These are phyloP conservation scores for Paratrypauchen microcephalus DNA, from an alignment of 2,797 vertebrate genomes.

Conservation along the genomic window DNA sequence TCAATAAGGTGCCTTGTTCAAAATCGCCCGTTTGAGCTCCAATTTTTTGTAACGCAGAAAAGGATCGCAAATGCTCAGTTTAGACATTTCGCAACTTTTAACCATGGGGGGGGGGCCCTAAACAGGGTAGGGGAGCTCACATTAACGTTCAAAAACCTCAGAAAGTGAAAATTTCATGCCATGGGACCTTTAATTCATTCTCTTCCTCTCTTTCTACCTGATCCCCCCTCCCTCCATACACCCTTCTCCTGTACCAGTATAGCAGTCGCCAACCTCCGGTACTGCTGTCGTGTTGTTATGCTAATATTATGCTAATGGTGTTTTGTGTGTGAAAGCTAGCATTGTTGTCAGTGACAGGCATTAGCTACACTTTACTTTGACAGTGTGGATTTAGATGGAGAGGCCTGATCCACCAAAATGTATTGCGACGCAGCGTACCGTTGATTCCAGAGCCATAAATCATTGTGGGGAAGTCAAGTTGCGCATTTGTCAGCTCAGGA, in stretches of 20 bases:
- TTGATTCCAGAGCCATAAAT: conserved; percentile 53
- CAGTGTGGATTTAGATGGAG: conserved; percentile 47
- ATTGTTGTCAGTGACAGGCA: conserved; percentile 44
- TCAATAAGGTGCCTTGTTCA: too few relatives aligned
- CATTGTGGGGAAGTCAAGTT: conserved; percentile 51
- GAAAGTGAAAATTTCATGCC: too few relatives aligned
- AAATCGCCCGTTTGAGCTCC: too few relatives aligned
- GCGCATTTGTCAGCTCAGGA: conserved; percentile 47
- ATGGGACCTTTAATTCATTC: too few relatives aligned
- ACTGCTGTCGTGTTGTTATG: conserved; percentile 15
- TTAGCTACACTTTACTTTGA: conserved; percentile 49
- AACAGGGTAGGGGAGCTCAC: too few relatives aligned
- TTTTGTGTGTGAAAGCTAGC: conserved; percentile 21
- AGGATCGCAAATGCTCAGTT: too few relatives aligned
- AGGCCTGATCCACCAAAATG: conserved; percentile 43
- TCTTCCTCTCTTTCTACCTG: background rate
- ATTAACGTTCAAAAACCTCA: too few relatives aligned
- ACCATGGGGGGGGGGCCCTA: too few relatives aligned
- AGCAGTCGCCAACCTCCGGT: conserved; percentile 39
- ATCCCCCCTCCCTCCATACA: too few relatives aligned
- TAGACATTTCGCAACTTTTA: too few relatives aligned
- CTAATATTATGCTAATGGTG: conserved; percentile 50
- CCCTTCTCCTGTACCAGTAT: conserved; percentile 3
- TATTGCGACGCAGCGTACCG: conserved; percentile 25
- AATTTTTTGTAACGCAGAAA: too few relatives aligned